Conservation (phyloP, 1,140 invertebrate genomes). For the Bicyclus anynana region DNA sequence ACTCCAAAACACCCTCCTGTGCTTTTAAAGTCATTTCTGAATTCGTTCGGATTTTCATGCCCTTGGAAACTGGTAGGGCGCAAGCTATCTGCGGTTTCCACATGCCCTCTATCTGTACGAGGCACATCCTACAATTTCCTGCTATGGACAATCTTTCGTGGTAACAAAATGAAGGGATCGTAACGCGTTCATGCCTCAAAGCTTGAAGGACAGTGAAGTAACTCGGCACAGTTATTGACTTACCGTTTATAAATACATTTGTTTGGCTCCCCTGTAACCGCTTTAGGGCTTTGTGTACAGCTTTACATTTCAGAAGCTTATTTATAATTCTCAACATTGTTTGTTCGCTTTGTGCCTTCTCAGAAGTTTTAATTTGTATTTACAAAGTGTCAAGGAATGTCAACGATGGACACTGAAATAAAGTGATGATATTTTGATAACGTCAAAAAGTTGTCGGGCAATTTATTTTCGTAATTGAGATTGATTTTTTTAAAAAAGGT, state of each 20-base stretch:
- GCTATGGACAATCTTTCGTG: constrained; percentile 88
- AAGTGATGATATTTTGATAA: no score
- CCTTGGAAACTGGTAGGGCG: constrained; percentile 87
- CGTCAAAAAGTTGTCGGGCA: no score
- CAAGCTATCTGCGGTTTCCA: constrained; percentile 88
- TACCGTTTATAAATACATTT: constrained; percentile 57
- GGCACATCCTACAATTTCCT: constrained; percentile 89
- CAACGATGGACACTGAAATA: no score
- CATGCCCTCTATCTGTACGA: constrained; percentile 86
- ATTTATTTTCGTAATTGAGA: no score
- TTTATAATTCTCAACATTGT: constrained; percentile 9
- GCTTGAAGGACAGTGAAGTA: constrained; percentile 58
- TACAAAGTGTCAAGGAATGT: not conserved
- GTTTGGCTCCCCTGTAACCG: constrained; percentile 14
- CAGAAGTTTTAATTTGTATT: not conserved
- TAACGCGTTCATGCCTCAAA: constrained; percentile 38
- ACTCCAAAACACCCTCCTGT: constrained; percentile 98
- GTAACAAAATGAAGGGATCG: constrained; percentile 57
- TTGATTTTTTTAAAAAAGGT: no score
- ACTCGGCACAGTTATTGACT: constrained; percentile 46
- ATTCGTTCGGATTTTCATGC: constrained; percentile 86
- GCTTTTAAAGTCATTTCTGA: constrained; percentile 81
- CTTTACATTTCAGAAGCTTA: constrained; percentile 5
- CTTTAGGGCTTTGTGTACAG: not conserved
- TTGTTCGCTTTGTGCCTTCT: not conserved